Conservation (phyloP, 2,113 vertebrate genomes). For the Falco punctatus region DNA sequence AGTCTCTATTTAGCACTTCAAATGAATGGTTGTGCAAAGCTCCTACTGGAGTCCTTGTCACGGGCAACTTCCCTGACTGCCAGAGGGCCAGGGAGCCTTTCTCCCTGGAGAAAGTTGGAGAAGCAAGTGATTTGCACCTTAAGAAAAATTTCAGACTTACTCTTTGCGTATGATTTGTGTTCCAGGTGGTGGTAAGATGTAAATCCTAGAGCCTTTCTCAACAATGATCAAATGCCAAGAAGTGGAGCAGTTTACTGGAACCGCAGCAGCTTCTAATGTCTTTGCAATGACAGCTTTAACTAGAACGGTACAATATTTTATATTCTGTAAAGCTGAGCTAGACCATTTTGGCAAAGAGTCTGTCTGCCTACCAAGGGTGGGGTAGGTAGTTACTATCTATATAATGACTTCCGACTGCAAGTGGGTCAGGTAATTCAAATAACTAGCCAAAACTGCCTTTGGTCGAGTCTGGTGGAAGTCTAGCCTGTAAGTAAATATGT, state of each 20-base stretch:
- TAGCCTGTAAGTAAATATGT: conserved; percentile 53
- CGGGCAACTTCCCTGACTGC: neutral
- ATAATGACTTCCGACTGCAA: conserved; percentile 56
- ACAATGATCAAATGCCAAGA: neutral
- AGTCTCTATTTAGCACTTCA: neutral
- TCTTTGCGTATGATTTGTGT: neutral
- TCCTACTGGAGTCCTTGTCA: neutral
- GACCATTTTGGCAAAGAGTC: conserved; percentile 41
- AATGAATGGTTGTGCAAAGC: neutral
- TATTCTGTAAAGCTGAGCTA: conserved; percentile 4
- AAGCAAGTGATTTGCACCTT: neutral
- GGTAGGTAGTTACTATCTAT: conserved; percentile 56
- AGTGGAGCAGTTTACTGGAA: conserved; percentile 45
- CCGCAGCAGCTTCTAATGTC: conserved; percentile 6
- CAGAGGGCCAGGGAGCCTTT: neutral
- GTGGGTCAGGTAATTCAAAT: conserved; percentile 51
- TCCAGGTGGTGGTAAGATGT: conserved; percentile 17
- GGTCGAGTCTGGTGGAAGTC: conserved; percentile 53
- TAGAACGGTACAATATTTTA: conserved; percentile 13
- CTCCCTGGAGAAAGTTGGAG: neutral
- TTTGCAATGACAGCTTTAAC: conserved; percentile 26
- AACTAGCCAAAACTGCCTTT: conserved; percentile 21
- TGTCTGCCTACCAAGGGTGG: conserved; percentile 49
- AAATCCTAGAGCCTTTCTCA: conserved; percentile 35
- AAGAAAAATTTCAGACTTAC: neutral